These are phyloP conservation scores for Spermophilus dauricus DNA, from an alignment of 2,113 vertebrate genomes.

Conservation along the genomic window DNA sequence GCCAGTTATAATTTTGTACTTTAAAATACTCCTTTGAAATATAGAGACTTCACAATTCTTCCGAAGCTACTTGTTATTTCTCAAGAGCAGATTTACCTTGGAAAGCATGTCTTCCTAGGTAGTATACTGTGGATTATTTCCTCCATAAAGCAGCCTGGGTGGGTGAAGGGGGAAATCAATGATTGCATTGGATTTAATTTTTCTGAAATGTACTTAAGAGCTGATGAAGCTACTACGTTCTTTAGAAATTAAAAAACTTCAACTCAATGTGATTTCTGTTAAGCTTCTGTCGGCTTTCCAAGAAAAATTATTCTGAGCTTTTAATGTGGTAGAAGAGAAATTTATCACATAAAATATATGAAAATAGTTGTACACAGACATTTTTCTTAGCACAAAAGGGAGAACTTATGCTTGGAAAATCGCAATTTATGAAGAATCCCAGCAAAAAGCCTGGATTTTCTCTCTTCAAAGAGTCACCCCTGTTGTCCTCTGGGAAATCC, in stretches of 20 bases:
- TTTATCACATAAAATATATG: not conserved
- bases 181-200: not conserved
- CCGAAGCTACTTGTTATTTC: conserved; percentile 47
- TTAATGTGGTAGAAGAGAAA: conserved; percentile 12
- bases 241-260: conserved; percentile 1
- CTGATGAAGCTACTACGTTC: not conserved
- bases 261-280: conserved; percentile 51
- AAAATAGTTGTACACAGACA: not conserved
- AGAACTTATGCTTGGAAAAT: not conserved
- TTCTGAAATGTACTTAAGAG: conserved; percentile 35
- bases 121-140: not conserved
- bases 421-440: not conserved
- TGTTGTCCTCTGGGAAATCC: not conserved
- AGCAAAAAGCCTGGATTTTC: not conserved
- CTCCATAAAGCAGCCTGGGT: conserved; percentile 30
- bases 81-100: conserved; percentile 64
- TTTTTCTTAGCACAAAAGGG: not conserved
- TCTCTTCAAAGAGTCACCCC: not conserved
- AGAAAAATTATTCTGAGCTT: conserved; percentile 41
- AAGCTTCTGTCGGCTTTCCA: not conserved
- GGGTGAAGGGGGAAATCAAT: not conserved
- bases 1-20: conserved; percentile 59
- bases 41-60: conserved; percentile 60
- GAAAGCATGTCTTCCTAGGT: not conserved
- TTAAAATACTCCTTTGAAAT: conserved; percentile 62